Evolutionary conservation across 1,140 invertebrate genomes (phyloP).

Genomic region (Aphelenchoides besseyi): DNA sequence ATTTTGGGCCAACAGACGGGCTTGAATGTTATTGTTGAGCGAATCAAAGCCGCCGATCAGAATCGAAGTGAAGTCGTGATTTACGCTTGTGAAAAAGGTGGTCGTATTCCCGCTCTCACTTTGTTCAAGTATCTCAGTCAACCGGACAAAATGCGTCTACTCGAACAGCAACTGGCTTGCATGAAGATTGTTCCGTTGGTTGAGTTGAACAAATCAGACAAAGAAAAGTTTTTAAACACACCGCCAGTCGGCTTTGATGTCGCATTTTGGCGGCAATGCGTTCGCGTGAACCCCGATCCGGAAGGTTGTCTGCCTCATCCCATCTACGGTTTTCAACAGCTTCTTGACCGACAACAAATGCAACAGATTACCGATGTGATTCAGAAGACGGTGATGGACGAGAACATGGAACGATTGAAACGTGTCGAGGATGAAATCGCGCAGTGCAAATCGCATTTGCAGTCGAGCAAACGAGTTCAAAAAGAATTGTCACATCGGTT

Average conservation of each 20-base stretch:
- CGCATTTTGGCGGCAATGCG: slow-evolving; percentile 14
- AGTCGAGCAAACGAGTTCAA: not conserved
- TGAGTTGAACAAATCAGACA: not conserved
- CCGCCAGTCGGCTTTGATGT: slow-evolving; percentile 17
- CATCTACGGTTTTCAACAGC: slow-evolving; percentile 19
- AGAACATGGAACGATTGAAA: slow-evolving; percentile 11
- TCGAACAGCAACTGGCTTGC: slow-evolving; percentile 8
- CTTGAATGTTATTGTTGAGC: slow-evolving; percentile 11
- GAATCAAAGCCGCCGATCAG: slow-evolving; percentile 6
- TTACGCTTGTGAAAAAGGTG: slow-evolving; percentile 22
- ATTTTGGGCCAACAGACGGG: not conserved
- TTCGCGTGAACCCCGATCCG: slow-evolving; percentile 16
- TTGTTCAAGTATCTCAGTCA: slow-evolving; percentile 22
- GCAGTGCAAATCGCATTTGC: slow-evolving; percentile 10
- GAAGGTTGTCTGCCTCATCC: slow-evolving; percentile 7
- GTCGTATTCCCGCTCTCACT: not conserved
- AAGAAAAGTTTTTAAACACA: slow-evolving; percentile 18
- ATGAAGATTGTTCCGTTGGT: slow-evolving; percentile 10
- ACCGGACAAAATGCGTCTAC: not conserved
- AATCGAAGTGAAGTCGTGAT: slow-evolving; percentile 16
- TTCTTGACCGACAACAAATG: slow-evolving; percentile 19
- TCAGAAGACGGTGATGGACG: slow-evolving; percentile 5
- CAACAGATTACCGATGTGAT: not conserved
- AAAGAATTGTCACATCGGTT: slow-evolving; percentile 18
- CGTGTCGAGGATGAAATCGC: not conserved